These are phyloP conservation scores for Marisa cornuarietis DNA, from an alignment of 1,140 invertebrate genomes.

Conservation along the genomic window DNA sequence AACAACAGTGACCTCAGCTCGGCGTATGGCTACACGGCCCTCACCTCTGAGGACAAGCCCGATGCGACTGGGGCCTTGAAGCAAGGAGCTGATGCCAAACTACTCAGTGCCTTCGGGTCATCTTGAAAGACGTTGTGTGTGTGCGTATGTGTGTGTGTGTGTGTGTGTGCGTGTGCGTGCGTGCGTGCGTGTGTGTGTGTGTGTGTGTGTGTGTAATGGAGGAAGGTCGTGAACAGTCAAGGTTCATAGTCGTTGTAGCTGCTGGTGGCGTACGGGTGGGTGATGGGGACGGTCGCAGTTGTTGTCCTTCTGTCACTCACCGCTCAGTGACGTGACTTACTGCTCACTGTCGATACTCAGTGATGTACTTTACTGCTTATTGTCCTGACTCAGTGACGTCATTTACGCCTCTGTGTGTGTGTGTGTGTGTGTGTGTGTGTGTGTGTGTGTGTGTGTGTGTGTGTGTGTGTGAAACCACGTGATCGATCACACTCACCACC, in stretches of 20 bases:
- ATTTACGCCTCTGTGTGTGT: not conserved
- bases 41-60: not conserved
- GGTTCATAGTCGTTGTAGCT: no score
- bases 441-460: constrained; percentile 9
- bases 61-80: no score
- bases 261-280: no score
- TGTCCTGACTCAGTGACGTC: not conserved
- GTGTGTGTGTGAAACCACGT: not conserved
- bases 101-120: not conserved
- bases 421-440: not conserved
- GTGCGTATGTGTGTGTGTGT: constrained; percentile 11
- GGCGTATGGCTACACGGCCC: not conserved
- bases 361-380: no score
- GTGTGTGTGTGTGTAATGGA: not conserved
- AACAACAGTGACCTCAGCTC: not conserved
- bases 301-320: no score
- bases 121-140: not conserved
- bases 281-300: no score
- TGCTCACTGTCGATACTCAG: no score
- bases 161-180: not conserved
- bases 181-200: constrained; percentile 2
- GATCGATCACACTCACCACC: no score
- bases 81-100: not conserved
- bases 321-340: no score
- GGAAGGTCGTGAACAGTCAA: no score